Evolutionary conservation across 2,113 vertebrate genomes (phyloP), one percentile per base, ranked within the genome.

Genomic region (Pluvialis apricaria): DNA sequence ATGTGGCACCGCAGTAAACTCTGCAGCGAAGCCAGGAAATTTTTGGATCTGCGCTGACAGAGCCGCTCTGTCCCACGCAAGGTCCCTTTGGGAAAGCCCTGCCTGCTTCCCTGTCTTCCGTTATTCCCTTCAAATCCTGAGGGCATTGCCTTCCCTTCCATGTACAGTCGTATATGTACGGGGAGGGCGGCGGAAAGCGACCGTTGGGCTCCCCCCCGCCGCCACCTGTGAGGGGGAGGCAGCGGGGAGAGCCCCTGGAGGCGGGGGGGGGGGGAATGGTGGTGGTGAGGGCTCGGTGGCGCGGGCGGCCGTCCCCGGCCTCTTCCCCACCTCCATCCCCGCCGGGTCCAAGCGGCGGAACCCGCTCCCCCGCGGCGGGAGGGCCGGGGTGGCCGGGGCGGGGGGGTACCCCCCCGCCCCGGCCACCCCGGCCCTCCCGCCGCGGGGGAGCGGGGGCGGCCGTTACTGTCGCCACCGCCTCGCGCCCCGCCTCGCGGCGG

Each of bases 1-100:
- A 0, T 5, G 5, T 2, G 25, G 62, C 34, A 38, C n/a, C 16
- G 4, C 5, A 36, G 31, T 5, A 14, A 80, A n/a, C 38, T 24
- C 44, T 29, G 49, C 5, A 58, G 65, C 4, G 9, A 20, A 90
- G 42, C 29, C 73, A 36, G 71, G 45, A 38, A 1, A 4, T 58
- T 24, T 24, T 40, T 19, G 18, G 51, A 20, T 70, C 31, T 15
- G 2, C 49, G n/a, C 72, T 55, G 60, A 47, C 86, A 32, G 36
- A 32, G 36, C 9, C 44, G 20, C 9, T 64, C 36, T 17, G n/a
- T 6, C 16, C 3, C 9, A 31, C 22, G 32, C 34, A 9, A 71
- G 24, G 36, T 44, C n/a, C 21, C 10, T 58, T 40, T 0, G 1
- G 60, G 20, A 60, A 89, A 86, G 26, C 45, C 32, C 4, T 5